Conservation (phyloP, 2,113 vertebrate species). For the Chunga burmeisteri region DNA sequence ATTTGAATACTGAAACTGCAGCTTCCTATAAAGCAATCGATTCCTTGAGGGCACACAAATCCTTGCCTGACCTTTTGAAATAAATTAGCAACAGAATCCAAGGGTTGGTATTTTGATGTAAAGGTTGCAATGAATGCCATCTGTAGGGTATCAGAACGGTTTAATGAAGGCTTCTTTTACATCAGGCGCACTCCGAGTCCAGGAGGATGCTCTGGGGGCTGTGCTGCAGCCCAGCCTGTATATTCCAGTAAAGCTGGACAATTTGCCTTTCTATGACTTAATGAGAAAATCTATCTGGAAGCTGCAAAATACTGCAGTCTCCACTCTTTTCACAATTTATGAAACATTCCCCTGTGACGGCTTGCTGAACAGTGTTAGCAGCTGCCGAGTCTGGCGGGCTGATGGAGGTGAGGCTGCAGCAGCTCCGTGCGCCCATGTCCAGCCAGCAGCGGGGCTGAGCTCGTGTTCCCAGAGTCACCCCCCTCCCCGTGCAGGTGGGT, state of each 20-base stretch:
- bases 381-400: neutral
- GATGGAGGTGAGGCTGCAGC: neutral
- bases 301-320: neutral
- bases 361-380: fast-evolving
- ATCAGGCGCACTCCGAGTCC: neutral
- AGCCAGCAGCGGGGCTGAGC: fast-evolving
- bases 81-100: slow-evolving; percentile 51
- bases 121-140: slow-evolving; percentile 60
- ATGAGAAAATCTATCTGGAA: neutral
- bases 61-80: slow-evolving; percentile 51
- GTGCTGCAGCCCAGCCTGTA: neutral
- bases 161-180: neutral
- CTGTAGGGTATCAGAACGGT: neutral
- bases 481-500: neutral
- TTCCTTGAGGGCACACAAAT: slow-evolving; percentile 27
- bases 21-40: neutral
- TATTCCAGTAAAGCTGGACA: neutral
- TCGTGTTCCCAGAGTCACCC: fast-evolving
- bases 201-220: neutral
- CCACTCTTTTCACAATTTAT: neutral
- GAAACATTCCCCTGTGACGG: neutral
- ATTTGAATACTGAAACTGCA: neutral
- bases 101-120: slow-evolving; percentile 36
- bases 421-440: fast-evolving
- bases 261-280: neutral